A percentile compares a stretch with the other conserved stretches of the same genome.
Conservation (phyloP, 2,113 vertebrate genomes). For the Scytalopus superciliaris region DNA sequence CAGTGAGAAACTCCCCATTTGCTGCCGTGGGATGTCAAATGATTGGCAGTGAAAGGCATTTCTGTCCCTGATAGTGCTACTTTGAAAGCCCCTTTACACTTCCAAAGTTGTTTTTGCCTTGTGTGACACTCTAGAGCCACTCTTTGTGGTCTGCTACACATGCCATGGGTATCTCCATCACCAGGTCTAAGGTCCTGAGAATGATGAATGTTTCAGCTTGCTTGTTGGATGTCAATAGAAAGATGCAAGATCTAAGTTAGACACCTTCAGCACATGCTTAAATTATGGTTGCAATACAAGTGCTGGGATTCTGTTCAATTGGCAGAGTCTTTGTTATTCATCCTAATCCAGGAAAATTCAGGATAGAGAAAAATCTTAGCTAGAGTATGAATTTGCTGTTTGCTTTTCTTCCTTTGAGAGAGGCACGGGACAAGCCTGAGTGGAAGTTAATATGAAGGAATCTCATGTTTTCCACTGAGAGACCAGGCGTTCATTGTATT, state of each 20-base stretch:
- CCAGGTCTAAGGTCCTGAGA: neutral
- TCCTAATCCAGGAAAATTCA: neutral
- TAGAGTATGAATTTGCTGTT: neutral
- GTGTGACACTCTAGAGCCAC: neutral
- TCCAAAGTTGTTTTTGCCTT: neutral
- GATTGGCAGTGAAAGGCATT: neutral
- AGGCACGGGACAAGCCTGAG: neutral
- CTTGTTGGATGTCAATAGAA: neutral
- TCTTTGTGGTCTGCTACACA: neutral
- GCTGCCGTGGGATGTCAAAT: neutral
- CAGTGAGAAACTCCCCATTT: neutral
- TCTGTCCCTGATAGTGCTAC: neutral
- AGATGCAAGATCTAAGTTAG: neutral
- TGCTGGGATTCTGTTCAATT: neutral
- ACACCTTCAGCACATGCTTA: neutral
- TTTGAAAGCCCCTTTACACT: neutral
- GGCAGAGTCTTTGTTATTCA: slow-evolving; percentile 1
- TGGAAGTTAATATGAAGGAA: neutral
- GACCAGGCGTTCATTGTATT: neutral
- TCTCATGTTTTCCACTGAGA: slow-evolving; percentile 2
- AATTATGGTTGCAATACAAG: neutral
- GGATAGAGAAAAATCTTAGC: neutral
- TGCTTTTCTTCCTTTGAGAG: neutral
- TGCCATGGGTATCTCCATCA: neutral
- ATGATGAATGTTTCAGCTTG: neutral